Conservation (phyloP, 2,113 vertebrate species). For the Talpa occidentalis region DNA sequence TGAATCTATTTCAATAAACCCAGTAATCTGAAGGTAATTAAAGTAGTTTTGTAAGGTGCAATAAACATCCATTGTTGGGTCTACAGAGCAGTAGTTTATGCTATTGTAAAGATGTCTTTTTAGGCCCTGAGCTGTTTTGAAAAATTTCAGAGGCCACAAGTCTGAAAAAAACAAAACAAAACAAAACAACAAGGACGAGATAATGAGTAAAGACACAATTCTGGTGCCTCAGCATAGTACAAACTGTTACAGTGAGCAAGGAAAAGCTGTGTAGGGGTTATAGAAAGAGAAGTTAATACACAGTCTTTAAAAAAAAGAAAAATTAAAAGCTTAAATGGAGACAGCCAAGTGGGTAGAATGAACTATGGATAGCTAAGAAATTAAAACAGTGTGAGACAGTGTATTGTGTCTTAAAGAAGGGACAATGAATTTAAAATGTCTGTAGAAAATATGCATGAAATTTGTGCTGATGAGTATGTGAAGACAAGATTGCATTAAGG, state of each 20-base stretch:
- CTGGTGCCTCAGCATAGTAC: conserved; percentile 75
- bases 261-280: conserved; percentile 82
- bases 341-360: conserved; percentile 59
- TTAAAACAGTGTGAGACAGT: conserved; percentile 65
- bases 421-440: conserved; percentile 49
- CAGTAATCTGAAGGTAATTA: conserved; percentile 86
- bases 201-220: conserved; percentile 84
- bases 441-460: conserved; percentile 58
- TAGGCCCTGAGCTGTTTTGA: conserved; percentile 79
- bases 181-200: conserved; percentile 85
- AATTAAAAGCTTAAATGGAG: not conserved
- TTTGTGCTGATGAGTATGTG: conserved; percentile 60
- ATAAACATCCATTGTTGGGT: conserved; percentile 85
- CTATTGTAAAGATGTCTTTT: conserved; percentile 84
- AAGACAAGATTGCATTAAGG: conserved; percentile 63
- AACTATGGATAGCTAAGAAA: conserved; percentile 70
- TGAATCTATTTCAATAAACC: conserved; percentile 83
- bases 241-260: conserved; percentile 77
- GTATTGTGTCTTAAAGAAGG: conserved; percentile 52
- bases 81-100: conserved; percentile 82
- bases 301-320: not conserved
- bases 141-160: conserved; percentile 81
- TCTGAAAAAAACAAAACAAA: conserved; percentile 66
- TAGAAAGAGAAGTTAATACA: conserved; percentile 74
- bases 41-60: conserved; percentile 83